Evolutionary conservation across 37 sponge, comb jelly and placozoan genomes (phyloP).

Genomic region (Hexactinellida sp.): DNA sequence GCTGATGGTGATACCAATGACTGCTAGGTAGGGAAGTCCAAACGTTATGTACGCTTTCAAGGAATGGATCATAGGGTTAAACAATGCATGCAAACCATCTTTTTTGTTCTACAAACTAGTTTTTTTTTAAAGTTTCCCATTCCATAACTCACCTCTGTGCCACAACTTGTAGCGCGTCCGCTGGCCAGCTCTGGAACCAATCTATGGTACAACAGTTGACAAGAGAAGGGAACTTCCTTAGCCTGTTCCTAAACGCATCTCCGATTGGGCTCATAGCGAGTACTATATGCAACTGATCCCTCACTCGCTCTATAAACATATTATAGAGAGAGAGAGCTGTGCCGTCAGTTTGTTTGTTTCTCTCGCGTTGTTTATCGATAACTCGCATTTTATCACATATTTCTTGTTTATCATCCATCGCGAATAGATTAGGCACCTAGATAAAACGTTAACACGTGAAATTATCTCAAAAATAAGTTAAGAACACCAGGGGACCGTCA

Average conservation of each 20-base stretch:
- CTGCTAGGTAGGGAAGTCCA: no score
- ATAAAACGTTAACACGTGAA: no score
- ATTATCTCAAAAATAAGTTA: no score
- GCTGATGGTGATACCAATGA: no score
- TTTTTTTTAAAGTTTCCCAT: no score
- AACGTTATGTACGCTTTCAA: no score
- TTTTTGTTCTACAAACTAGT: no score
- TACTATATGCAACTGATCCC: constrained; percentile 88
- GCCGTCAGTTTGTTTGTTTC: constrained; percentile 87
- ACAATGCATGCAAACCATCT: no score
- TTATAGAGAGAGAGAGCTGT: constrained; percentile 89
- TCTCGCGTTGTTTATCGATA: constrained; percentile 83
- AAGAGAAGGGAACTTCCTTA: constrained; percentile 94
- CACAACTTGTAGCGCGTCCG: constrained; percentile 88
- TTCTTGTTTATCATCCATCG: constrained; percentile 89
- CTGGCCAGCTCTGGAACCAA: constrained; percentile 98
- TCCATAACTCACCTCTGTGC: constrained; percentile 50
- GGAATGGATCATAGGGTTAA: no score
- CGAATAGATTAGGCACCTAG: constrained; percentile 89
- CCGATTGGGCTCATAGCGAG: constrained; percentile 98
- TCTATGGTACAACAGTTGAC: constrained; percentile 99
- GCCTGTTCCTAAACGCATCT: constrained; percentile 75
- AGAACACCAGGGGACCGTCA: no score
- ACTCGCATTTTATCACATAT: constrained; percentile 85
- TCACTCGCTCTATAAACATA: constrained; percentile 86